These are phyloP conservation scores for Ceratoteleas bidentatus DNA, from an alignment of 1,140 invertebrate species.

Conservation along the genomic window DNA sequence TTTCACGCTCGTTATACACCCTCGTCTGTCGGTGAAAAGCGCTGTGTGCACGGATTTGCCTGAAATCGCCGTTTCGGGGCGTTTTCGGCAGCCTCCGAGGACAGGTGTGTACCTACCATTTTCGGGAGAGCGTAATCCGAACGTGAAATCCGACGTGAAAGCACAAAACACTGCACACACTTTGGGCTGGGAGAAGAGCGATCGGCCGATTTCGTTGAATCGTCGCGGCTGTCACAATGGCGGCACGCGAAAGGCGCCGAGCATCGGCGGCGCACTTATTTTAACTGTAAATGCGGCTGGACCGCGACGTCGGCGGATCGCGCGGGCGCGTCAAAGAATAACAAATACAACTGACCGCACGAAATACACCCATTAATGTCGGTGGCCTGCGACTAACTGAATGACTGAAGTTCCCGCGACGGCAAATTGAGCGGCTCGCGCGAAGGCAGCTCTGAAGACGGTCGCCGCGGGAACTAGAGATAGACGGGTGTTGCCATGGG, in stretches of 20 bases:
- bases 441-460: no score
- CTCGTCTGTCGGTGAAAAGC: no score
- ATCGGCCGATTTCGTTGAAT: conserved; percentile 22
- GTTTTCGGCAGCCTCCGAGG: background rate
- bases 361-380: conserved; percentile 24
- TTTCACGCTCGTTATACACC: no score
- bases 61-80: no score
- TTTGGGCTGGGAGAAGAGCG: conserved; percentile 18
- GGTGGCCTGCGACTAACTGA: conserved; percentile 45
- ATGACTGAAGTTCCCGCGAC: background rate
- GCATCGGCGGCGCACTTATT: conserved; percentile 8
- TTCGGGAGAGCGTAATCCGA: conserved; percentile 27
- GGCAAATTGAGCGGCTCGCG: no score
- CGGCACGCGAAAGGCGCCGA: background rate
- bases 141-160: conserved; percentile 19
- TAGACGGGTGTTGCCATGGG: no score
- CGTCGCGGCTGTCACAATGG: conserved; percentile 1
- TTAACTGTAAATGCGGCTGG: conserved; percentile 12
- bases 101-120: conserved; percentile 24
- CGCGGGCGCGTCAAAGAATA: conserved; percentile 47
- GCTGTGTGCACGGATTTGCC: no score
- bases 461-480: no score
- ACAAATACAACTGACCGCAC: conserved; percentile 23
- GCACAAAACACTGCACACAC: conserved; percentile 44
- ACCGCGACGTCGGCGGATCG: background rate